phyloP scores from a whole-genome alignment of 2,888 invertebrate species.

The Hymenopus coronatus region DNA sequence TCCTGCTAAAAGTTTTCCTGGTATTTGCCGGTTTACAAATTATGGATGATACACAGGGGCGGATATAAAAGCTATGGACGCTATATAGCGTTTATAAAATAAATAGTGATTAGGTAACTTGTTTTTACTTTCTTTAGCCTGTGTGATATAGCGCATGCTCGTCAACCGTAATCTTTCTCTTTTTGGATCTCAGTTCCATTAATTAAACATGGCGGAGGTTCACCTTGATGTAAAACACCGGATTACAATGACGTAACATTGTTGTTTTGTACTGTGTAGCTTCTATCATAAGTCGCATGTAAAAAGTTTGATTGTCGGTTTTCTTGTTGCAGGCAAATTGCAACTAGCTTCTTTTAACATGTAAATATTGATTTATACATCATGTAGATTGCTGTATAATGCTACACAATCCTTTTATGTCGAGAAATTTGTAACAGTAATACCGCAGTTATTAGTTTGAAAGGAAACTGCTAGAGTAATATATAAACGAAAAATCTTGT shows the following conservation, averaged over 20 bases:
- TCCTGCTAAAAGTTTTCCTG: background rate
- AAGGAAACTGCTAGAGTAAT: too few relatives aligned
- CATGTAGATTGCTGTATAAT: background rate
- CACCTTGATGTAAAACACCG: background rate
- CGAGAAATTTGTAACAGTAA: too few relatives aligned
- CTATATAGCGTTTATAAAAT: background rate
- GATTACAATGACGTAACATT: background rate
- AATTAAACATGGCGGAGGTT: background rate
- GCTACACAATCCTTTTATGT: too few relatives aligned
- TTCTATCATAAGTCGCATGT: background rate
- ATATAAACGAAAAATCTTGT: too few relatives aligned
- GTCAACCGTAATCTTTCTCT: background rate
- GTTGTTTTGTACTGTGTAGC: background rate
- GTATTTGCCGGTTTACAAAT: background rate
- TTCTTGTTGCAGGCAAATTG: background rate
- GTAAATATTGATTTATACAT: background rate
- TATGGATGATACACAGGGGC: background rate
- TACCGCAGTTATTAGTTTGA: too few relatives aligned
- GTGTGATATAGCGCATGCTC: background rate
- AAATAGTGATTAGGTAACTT: background rate
- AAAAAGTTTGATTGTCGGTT: background rate
- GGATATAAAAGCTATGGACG: background rate
- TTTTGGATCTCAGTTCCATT: background rate
- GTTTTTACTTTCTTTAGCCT: background rate
- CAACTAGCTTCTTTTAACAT: background rate